Percentiles rank a stretch among this genome's conserved stretches.
Conservation (phyloP, 2,888 invertebrate species). For the Brenthis ino region DNA sequence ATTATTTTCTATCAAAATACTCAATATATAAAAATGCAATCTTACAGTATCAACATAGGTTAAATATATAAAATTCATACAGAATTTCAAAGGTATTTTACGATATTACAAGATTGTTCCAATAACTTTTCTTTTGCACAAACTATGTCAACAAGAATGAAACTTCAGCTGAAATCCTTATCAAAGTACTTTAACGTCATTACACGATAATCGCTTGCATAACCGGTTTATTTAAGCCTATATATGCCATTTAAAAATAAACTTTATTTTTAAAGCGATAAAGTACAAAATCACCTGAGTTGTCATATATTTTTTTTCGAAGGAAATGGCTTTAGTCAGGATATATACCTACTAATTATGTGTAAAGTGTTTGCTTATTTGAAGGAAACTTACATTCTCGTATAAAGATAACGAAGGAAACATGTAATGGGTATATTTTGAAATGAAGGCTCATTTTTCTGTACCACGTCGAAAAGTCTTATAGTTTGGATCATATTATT, state of each 20-base stretch:
- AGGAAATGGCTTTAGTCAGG: constrained; percentile 28
- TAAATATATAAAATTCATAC: background rate
- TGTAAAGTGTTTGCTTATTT: constrained; percentile 29
- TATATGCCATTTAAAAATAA: constrained; percentile 11
- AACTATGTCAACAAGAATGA: constrained; percentile 38
- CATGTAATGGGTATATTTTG: constrained; percentile 19
- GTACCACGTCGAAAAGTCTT: too few relatives aligned
- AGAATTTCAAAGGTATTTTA: constrained; percentile 16
- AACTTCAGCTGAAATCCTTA: constrained; percentile 39
- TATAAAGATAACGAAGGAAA: constrained; percentile 31
- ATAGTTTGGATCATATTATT: too few relatives aligned
- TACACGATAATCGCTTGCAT: constrained; percentile 37
- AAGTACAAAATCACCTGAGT: constrained; percentile 21
- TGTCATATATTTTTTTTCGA: constrained; percentile 8
- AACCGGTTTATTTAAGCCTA: constrained; percentile 35
- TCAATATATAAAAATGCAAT: too few relatives aligned
- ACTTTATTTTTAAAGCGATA: constrained; percentile 3
- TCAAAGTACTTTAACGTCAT: constrained; percentile 37
- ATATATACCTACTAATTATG: constrained; percentile 32
- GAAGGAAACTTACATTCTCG: constrained; percentile 29
- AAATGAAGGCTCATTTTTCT: background rate
- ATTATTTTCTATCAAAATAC: too few relatives aligned
- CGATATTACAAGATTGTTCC: constrained; percentile 9
- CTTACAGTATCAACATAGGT: background rate
- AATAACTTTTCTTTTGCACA: constrained; percentile 22